Conservation (phyloP, 2,888 invertebrate genomes). For the Campoplex nolae region DNA sequence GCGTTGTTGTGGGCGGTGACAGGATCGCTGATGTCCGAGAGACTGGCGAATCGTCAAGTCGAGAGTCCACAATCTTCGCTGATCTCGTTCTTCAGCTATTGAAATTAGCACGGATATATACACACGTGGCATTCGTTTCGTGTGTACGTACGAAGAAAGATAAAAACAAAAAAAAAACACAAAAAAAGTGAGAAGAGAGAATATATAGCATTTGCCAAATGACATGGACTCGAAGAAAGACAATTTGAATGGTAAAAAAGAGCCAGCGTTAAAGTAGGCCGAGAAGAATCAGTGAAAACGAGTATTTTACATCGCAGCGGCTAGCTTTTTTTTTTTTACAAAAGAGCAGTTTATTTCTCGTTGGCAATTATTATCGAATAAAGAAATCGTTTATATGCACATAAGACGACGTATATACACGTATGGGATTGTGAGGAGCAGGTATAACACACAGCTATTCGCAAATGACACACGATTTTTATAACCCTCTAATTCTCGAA, state of each 20-base stretch:
- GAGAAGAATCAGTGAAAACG: constrained; percentile 75
- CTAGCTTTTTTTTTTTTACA: constrained; percentile 44
- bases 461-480: constrained; percentile 80
- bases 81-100: constrained; percentile 52
- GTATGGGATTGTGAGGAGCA: not conserved
- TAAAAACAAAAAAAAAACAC: not conserved
- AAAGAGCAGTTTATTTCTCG: constrained; percentile 5
- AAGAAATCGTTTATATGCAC: constrained; percentile 78
- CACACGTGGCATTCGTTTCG: not conserved
- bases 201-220: constrained; percentile 52
- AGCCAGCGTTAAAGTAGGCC: constrained; percentile 71
- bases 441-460: constrained; percentile 58
- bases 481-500: constrained; percentile 65
- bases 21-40: constrained; percentile 52
- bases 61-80: constrained; percentile 22
- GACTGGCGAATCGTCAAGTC: constrained; percentile 39
- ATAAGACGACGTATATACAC: not conserved
- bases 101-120: not conserved
- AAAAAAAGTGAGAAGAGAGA: constrained; percentile 24
- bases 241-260: constrained; percentile 68
- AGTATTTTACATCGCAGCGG: constrained; percentile 77
- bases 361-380: constrained; percentile 82
- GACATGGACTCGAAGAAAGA: constrained; percentile 56
- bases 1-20: constrained; percentile 62
- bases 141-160: not conserved